Evolutionary conservation across 2,113 vertebrate species (phyloP), one percentile per base, ranked within the genome.

Genomic region (Python bivittatus): DNA sequence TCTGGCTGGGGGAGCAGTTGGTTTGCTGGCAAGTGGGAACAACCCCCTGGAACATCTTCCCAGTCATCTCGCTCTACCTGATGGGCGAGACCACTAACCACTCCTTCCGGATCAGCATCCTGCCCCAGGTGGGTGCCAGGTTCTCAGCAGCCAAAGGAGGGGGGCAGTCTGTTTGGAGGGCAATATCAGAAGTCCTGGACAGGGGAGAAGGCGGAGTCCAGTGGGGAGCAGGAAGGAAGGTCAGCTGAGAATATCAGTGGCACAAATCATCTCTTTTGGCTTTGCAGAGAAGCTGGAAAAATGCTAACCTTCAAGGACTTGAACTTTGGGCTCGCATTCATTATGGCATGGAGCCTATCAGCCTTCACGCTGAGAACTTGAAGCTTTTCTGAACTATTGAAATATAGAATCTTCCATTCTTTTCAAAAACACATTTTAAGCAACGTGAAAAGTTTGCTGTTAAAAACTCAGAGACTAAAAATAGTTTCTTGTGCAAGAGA

Each of bases 41-140:
- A 29, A 99, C 99, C 0, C 99, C 99, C 1, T 99, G 99, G 99
- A 98, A 99, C 97, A 99, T 99, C 96, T 99, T 99, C 96, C 99
- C 99, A 0, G 98, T 98, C 91, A 98, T 99, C 92, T 99, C 99
- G 1, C 98, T 99, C 85, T 99, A 99, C 95, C 97, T 99, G 96
- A 99, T 99, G 99, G 99, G 99, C 6, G 99, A 99, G 95, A 98
- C 98, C 97, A 98, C 98, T 95, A 99, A 99, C 96, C 99, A 99
- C 97, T 99, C 99, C 92, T 99, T 99, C 97, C 98, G 98, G 64
- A 99, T 99, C 98, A 99, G 99, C 97, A 99, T 99, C 96, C 98
- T 99, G 27, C 99, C 99, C 29, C 99, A 99, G 99, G 99, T 99
- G 94, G 79, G 97, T 0, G 13, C 0, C 88, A 13, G n/a, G 1